Evolutionary conservation across 2,113 vertebrate species (phyloP), one percentile per base, ranked within the genome.

Genomic region (Syngnathus scovelli): DNA sequence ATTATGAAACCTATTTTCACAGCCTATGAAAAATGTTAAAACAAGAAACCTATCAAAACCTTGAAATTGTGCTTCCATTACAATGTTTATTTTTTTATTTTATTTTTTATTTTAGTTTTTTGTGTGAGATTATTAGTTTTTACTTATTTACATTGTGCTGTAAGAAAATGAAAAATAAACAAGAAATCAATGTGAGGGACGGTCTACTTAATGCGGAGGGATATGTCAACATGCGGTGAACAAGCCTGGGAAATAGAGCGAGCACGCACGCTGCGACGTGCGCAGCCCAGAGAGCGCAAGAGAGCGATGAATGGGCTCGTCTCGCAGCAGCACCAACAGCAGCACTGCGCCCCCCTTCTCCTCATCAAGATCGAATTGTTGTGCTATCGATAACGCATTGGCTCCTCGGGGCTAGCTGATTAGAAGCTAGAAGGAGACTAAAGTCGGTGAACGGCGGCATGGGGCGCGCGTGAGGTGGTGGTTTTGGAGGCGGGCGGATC

Each of bases 301-400:
- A 2, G 52, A 36, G 7, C 54, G 67, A 58, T 78, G 79, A 85
- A 85, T 84, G 83, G 83, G 82, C 80, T 79, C 63, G 69, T 78
- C 72, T 74, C 79, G n/a, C 68, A 71, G 67, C 62, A 41, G 51
- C 67, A 46, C 27, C 27, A 33, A 65, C 62, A 41, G 63, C 64
- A 27, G 59, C 70, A 43, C 76, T 83, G 78, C 79, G 79, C 79
- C 74, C 71, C 70, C 73, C 78, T 52, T 63, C 43, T 78, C 48
- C 39, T 79, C 48, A 79, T 85, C 67, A 23, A 67, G 74, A 85
- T 78, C 73, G 68, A 85, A 76, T 73, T 23, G 65, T 58, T 75
- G 10, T 75, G 56, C 64, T 44, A 61, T 21, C 36, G 12, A 38
- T 12, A 52, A 38, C 49, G n/a, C 21, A 15, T 43, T 38, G n/a